Conservation (phyloP, 2,888 invertebrate genomes). For the Deilephila elpenor region DNA sequence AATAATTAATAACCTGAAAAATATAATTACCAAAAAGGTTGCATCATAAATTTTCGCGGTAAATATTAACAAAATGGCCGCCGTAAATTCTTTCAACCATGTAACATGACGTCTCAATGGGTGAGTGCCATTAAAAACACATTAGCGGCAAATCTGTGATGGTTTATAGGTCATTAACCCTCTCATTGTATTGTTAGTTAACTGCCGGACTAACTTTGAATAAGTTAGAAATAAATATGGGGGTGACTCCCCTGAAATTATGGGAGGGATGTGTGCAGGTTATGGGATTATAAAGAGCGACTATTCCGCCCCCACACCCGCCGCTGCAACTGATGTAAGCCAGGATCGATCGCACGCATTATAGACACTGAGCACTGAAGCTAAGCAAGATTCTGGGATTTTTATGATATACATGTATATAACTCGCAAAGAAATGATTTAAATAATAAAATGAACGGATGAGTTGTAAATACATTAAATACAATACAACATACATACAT, state of each 20-base stretch:
- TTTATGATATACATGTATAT: too few relatives aligned
- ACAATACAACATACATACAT: too few relatives aligned
- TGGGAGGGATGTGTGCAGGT: neutral
- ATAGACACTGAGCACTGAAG: too few relatives aligned
- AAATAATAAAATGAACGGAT: neutral
- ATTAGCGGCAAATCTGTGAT: slow-evolving; percentile 69
- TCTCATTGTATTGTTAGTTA: slow-evolving; percentile 58
- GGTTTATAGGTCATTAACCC: slow-evolving; percentile 76
- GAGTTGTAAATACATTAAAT: too few relatives aligned
- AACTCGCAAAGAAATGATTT: too few relatives aligned
- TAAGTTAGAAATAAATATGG: slow-evolving; percentile 23
- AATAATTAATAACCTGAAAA: slow-evolving; percentile 3
- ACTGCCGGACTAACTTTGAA: slow-evolving; percentile 36
- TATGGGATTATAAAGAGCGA: neutral
- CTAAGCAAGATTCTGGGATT: too few relatives aligned
- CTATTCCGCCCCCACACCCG: too few relatives aligned
- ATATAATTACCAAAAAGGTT: slow-evolving; percentile 15
- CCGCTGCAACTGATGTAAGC: too few relatives aligned
- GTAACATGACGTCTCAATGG: slow-evolving; percentile 76
- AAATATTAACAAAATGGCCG: slow-evolving; percentile 32
- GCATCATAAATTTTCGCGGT: slow-evolving; percentile 10
- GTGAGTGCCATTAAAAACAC: slow-evolving; percentile 79
- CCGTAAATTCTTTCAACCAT: slow-evolving; percentile 68
- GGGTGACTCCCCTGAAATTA: slow-evolving; percentile 1
- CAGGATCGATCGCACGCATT: too few relatives aligned